Conservation (phyloP, 2,888 invertebrate genomes). For the Protonemura montana region DNA sequence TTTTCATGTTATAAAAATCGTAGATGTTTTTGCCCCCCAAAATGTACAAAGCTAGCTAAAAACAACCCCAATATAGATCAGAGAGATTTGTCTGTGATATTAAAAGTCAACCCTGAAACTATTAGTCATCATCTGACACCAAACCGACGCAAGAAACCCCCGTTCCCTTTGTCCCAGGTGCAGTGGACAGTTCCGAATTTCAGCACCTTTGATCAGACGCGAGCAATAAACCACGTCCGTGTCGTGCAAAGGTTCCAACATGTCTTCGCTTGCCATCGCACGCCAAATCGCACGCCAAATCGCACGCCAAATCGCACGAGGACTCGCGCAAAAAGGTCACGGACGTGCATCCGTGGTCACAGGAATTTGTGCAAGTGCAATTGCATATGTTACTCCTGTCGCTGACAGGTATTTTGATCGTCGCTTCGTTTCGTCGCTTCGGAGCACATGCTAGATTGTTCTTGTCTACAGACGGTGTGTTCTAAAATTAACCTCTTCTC, state of each 20-base stretch:
- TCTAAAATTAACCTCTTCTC: background rate
- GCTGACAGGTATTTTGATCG: background rate
- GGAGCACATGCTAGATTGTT: background rate
- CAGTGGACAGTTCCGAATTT: background rate
- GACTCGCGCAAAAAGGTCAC: background rate
- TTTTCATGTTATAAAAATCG: no score
- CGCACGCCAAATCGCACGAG: background rate
- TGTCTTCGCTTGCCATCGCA: background rate
- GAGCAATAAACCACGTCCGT: background rate
- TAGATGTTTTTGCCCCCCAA: no score
- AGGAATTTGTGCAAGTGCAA: background rate
- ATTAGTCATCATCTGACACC: background rate
- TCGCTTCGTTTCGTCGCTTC: background rate
- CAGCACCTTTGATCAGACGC: background rate
- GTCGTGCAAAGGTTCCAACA: background rate
- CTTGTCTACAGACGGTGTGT: background rate
- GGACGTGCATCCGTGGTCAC: background rate
- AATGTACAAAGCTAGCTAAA: no score
- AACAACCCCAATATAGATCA: no score
- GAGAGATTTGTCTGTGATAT: no score
- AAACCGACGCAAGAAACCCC: background rate
- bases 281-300: no score
- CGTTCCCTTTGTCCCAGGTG: background rate
- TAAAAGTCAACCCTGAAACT: no score
- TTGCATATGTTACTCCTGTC: background rate